These are phyloP conservation scores for Mythimna ferrago DNA, from an alignment of 2,888 invertebrate genomes.

Conservation along the genomic window DNA sequence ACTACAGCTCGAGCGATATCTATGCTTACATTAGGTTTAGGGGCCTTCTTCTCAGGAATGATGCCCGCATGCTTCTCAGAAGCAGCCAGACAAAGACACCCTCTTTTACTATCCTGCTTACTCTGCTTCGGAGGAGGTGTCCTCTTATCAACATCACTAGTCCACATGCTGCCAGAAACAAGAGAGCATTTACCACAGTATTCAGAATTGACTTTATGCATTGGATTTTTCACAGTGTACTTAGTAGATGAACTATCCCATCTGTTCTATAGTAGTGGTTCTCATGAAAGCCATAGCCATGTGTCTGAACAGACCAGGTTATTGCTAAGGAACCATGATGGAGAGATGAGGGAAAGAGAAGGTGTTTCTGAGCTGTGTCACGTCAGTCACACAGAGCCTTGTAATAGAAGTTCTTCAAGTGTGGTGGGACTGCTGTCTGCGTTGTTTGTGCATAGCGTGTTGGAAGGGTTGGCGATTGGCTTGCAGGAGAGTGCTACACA, in stretches of 20 bases:
- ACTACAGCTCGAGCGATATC: constrained; percentile 92
- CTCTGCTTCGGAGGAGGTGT: constrained; percentile 96
- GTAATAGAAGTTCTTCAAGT: constrained; percentile 91
- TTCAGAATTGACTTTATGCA: constrained; percentile 92
- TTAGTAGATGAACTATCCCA: constrained; percentile 94
- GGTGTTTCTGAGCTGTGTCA: constrained; percentile 91
- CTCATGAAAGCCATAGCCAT: constrained; percentile 66
- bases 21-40: constrained; percentile 92
- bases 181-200: constrained; percentile 90
- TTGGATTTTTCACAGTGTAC: constrained; percentile 94
- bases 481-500: constrained; percentile 92
- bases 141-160: constrained; percentile 93
- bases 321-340: constrained; percentile 71
- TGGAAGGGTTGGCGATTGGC: constrained; percentile 96
- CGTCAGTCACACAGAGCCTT: constrained; percentile 92
- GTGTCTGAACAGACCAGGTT: constrained; percentile 77
- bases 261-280: constrained; percentile 86
- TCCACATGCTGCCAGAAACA: constrained; percentile 96
- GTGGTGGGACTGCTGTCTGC: constrained; percentile 93
- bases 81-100: constrained; percentile 90
- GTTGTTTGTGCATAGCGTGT: constrained; percentile 94
- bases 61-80: constrained; percentile 92
- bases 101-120: constrained; percentile 92
- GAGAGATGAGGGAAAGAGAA: constrained; percentile 77
- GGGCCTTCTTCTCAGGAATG: constrained; percentile 93